Evolutionary conservation across 1,140 invertebrate species (phyloP).

Genomic region (Globodera ellingtonae): DNA sequence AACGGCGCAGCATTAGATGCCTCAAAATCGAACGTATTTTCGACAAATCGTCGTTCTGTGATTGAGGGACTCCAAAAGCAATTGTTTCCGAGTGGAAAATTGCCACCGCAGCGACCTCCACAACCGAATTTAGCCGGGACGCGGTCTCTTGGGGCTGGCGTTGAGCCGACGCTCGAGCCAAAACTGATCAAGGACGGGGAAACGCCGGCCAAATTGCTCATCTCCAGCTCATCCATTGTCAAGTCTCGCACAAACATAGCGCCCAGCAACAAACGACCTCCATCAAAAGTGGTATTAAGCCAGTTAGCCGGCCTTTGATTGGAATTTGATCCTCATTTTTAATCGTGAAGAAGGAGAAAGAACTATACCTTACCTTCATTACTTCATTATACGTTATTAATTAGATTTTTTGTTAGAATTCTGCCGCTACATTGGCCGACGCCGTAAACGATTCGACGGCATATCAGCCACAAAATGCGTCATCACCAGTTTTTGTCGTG

Average conservation of each 20-base stretch:
- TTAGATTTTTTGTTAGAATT: conserved; percentile 20
- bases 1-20: neutral
- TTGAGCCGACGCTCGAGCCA: neutral
- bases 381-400: conserved; percentile 2
- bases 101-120: conserved; percentile 33
- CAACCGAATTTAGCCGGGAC: conserved; percentile 6
- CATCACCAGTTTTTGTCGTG: neutral
- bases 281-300: conserved; percentile 32
- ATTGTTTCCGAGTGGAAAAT: conserved; percentile 39
- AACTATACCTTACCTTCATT: neutral
- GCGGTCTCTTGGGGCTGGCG: neutral
- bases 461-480: neutral
- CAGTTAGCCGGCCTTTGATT: neutral
- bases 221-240: conserved; percentile 9
- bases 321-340: no score
- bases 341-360: no score
- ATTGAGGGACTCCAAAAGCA: conserved; percentile 45
- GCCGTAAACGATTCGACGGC: neutral
- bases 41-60: conserved; percentile 47
- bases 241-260: conserved; percentile 36
- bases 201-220: conserved; percentile 8
- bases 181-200: conserved; percentile 16
- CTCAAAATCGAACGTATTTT: neutral
- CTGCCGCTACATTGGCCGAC: conserved; percentile 10
- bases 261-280: conserved; percentile 47